A percentile compares a stretch with the other conserved stretches of the same genome.
Conservation (phyloP, 2,113 vertebrate genomes). For the Cercopithecus mona region DNA sequence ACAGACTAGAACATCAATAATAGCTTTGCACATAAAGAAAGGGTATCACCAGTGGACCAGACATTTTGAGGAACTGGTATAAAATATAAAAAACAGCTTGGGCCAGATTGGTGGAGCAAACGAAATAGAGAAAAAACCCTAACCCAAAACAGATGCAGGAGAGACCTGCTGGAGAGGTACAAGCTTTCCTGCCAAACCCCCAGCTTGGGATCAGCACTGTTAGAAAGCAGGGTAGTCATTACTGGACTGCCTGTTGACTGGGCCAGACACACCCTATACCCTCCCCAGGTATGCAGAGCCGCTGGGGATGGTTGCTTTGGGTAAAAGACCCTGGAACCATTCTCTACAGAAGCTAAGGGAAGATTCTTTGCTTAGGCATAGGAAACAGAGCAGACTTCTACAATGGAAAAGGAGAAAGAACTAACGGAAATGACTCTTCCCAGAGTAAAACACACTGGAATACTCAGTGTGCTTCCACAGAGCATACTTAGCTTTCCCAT, state of each 20-base stretch:
- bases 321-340: background rate
- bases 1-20: too few species aligned
- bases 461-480: accelerated
- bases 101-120: background rate
- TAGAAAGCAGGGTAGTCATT: background rate
- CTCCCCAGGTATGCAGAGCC: background rate
- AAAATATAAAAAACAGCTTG: background rate
- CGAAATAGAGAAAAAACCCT: accelerated
- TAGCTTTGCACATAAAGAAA: background rate
- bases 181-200: background rate
- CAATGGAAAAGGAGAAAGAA: accelerated
- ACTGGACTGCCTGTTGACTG: too few species aligned
- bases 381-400: background rate
- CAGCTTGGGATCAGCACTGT: accelerated
- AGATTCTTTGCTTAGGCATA: background rate
- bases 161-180: accelerated
- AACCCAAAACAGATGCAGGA: background rate
- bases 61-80: background rate
- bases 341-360: background rate
- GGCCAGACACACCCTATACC: background rate
- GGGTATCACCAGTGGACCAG: background rate
- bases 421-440: background rate
- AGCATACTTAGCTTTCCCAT: background rate
- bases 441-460: accelerated
- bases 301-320: background rate